Evolutionary conservation across 2,113 vertebrate genomes (phyloP).

Genomic region (Todiramphus chloris): DNA sequence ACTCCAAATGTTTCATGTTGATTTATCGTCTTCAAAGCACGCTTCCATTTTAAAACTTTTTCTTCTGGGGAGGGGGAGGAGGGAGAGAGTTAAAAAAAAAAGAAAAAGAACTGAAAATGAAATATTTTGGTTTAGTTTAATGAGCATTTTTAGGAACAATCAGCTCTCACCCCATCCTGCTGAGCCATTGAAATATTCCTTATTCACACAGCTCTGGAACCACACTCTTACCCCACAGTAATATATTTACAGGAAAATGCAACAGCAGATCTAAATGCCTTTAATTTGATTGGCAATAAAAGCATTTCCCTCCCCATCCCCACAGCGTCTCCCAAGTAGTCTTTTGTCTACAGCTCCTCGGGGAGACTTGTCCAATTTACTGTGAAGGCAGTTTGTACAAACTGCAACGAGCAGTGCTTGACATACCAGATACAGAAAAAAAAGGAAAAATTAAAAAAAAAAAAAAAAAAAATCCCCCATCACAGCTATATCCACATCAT

Average conservation of each 20-base stretch:
- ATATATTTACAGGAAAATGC: conserved; percentile 17
- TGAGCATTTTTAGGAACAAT: neutral
- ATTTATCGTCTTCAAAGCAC: neutral
- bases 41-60: conserved; percentile 17
- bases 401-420: neutral
- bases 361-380: conserved; percentile 36
- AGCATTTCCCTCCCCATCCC: conserved; percentile 6
- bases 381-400: conserved; percentile 15
- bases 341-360: conserved; percentile 35
- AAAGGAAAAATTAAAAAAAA: too few relatives aligned
- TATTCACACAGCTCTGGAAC: neutral
- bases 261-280: conserved; percentile 14
- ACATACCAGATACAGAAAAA: neutral
- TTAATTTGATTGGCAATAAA: conserved; percentile 45
- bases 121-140: conserved; percentile 29
- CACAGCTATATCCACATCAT: neutral
- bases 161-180: neutral
- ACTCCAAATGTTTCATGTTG: neutral
- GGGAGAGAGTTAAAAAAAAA: too few relatives aligned
- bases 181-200: neutral
- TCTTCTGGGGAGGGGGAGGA: neutral
- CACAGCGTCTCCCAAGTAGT: neutral
- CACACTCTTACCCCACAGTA: neutral
- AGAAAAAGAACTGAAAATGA: neutral
- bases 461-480: neutral